A percentile compares a stretch with the other conserved stretches of the same genome.
Evolutionary conservation across 2,888 invertebrate species (phyloP).

Genomic region (Dasypogon diadema): DNA sequence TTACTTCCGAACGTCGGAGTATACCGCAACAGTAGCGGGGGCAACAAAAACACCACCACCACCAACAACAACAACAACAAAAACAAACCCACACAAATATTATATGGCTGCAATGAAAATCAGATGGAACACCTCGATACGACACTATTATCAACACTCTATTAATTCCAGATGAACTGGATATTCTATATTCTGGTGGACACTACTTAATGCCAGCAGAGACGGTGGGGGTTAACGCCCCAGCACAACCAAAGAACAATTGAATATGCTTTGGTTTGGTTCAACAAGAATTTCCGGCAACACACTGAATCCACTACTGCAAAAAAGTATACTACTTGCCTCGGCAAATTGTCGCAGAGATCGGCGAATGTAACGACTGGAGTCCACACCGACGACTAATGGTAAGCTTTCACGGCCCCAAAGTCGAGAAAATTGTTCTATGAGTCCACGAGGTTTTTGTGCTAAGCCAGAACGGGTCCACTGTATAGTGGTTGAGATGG

Average conservation of each 20-base stretch:
- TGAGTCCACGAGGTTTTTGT: slow-evolving; percentile 26
- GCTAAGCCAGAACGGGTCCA: too few relatives aligned
- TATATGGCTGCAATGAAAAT: not conserved
- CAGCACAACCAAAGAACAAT: slow-evolving; percentile 17
- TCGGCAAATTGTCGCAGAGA: not conserved
- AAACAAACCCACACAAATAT: slow-evolving; percentile 20
- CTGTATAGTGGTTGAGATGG: not conserved
- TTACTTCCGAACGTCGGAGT: not conserved
- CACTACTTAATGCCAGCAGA: not conserved
- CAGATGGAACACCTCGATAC: slow-evolving; percentile 17
- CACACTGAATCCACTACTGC: slow-evolving; percentile 10
- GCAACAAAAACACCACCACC: not conserved
- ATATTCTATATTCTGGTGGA: slow-evolving; percentile 8
- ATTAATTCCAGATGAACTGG: slow-evolving; percentile 25
- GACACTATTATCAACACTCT: slow-evolving; percentile 40
- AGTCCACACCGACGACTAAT: slow-evolving; percentile 33
- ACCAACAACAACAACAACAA: slow-evolving; percentile 16
- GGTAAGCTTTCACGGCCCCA: not conserved
- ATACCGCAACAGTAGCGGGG: not conserved
- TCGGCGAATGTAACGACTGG: slow-evolving; percentile 9
- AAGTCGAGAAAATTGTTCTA: not conserved
- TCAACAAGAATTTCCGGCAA: slow-evolving; percentile 23
- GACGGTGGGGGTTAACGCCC: slow-evolving; percentile 9
- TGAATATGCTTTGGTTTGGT: slow-evolving; percentile 12
- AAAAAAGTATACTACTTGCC: slow-evolving; percentile 3